Base-by-base conservation (phyloP, 2,113 vertebrate species). In the Elaphurus davidianus region DNA sequence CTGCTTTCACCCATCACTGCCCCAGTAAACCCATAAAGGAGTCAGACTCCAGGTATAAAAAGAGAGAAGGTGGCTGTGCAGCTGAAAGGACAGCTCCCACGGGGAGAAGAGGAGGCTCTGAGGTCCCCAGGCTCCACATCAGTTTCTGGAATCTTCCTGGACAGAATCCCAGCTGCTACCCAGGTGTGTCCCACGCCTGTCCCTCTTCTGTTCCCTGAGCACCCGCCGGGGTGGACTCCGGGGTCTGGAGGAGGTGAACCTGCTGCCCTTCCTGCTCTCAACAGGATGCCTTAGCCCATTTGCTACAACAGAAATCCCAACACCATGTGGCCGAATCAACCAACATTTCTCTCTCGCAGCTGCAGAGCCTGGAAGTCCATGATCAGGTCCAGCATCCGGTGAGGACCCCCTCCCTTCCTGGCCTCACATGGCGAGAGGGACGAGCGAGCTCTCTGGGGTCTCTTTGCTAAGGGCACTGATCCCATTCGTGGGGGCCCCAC, bases 221-320 rank as follows among this genome's bases (percentile, higher is more conserved):
- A 1, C 27, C 57, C 0, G 1, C 15, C 1, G 0, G 5, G 40
- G 43, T 11, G 4, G 84, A 10, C 50, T 52, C 55, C 8, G 54
- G 90, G 2, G 33, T 33, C 60, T 43, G 84, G 28, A 85, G 50
- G 28, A 89, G 28, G 52, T 5, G 23, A 47, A 28, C 33, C 21
- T 2, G 23, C 60, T 25, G 1, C 52, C 16, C 3, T 7, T 25
- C 30, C 76, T 47, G 76, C 50, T 62, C 36, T 57, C 47, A 5
- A 13, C 33, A 3, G 6, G 43, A 6, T 2, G 27, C 33, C 67
- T 13, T 14, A 6, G 55, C 10, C 43, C 40, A 27, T 8, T 28
- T 16, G 11, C 40, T 13, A 12, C 14, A 6, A 23, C n/a, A 67
- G 33, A 92, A 43, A 9, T 9, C 3, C 28, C 40, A 25, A 11